Conservation (phyloP, 1,140 invertebrate species). For the Drosophila quadrilineata region DNA sequence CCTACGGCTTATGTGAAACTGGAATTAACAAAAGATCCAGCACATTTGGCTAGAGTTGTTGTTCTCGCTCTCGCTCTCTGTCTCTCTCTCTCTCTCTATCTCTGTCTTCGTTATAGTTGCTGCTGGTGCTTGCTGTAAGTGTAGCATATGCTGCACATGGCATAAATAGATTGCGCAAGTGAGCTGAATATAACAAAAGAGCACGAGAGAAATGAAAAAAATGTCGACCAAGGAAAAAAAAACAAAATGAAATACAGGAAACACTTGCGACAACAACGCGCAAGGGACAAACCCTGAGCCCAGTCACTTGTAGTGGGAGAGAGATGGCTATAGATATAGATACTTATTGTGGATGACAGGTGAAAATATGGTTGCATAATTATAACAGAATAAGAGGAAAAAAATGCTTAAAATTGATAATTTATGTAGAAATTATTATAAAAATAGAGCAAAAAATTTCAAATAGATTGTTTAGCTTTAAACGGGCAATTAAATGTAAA, state of each 20-base stretch:
- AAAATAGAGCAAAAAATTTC: too few species aligned
- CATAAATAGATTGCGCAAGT: constrained; percentile 59
- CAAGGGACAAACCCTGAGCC: not conserved
- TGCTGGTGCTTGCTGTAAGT: constrained; percentile 35
- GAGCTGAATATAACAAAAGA: constrained; percentile 39
- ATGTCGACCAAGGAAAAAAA: too few species aligned
- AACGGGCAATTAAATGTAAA: too few species aligned
- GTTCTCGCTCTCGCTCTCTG: too few species aligned
- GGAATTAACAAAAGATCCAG: constrained; percentile 53
- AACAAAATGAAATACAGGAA: constrained; percentile 41
- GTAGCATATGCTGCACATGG: constrained; percentile 56
- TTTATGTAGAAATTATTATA: too few species aligned
- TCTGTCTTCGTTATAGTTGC: too few species aligned
- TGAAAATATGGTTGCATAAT: too few species aligned
- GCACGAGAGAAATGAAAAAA: constrained; percentile 12
- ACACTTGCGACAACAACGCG: constrained; percentile 63
- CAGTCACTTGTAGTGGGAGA: not conserved
- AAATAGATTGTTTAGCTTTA: too few species aligned
- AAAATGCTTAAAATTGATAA: too few species aligned
- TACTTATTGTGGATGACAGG: not conserved
- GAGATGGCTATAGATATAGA: too few species aligned
- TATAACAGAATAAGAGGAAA: too few species aligned
- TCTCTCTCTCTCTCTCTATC: too few species aligned
- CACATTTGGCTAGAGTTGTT: constrained; percentile 47
- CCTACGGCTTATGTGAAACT: constrained; percentile 18